Evolutionary conservation across 2,797 vertebrate species (phyloP), one percentile per base, ranked within the genome.

Genomic region (Eupleurogrammus muticus): DNA sequence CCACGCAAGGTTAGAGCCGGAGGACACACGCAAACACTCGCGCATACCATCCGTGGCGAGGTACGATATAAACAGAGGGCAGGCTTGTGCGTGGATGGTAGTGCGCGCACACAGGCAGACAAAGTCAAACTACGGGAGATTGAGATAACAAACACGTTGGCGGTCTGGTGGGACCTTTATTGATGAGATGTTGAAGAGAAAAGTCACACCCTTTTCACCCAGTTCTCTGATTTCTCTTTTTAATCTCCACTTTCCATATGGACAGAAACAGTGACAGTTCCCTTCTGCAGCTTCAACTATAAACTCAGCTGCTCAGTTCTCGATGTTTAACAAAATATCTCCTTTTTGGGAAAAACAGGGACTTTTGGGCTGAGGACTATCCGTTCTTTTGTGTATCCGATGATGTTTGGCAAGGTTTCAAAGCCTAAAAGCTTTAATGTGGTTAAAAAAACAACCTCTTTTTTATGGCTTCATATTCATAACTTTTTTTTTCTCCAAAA

Each of bases 1-100:
- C 91, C 93, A 57, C 91, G 78, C 78, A 95, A 94, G 93, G 94
- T 95, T 68, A 86, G 88, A 81, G 19, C 24, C 1, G 3, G 19
- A 67, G 47, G 38, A 68, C 13, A 47, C 44, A 14, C 24, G 40
- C 32, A 67, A 36, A 73, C 17, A 62, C 32, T 28, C 16, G n/a
- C 20, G 59, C 35, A 66, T 62, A 70, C 66, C 54, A 52, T 42
- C 11, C 10, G 20, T 56, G 11, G 19, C 38, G 47, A 42, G 35
- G 51, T 52, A 46, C 5, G 5, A 58, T 16, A 36, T 24, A 49
- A 50, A 60, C 58, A 70, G 24, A 28, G 34, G 44, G 46, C 34
- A 55, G 6, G 48, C 32, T 17, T 14, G 9, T n/a, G 52, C 54
- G 19, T 23, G 11, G 32, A 32, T 14, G 35, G 6, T 35, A 11